These are phyloP conservation scores for Cephus runcator DNA, from an alignment of 2,888 invertebrate genomes.

Conservation along the genomic window DNA sequence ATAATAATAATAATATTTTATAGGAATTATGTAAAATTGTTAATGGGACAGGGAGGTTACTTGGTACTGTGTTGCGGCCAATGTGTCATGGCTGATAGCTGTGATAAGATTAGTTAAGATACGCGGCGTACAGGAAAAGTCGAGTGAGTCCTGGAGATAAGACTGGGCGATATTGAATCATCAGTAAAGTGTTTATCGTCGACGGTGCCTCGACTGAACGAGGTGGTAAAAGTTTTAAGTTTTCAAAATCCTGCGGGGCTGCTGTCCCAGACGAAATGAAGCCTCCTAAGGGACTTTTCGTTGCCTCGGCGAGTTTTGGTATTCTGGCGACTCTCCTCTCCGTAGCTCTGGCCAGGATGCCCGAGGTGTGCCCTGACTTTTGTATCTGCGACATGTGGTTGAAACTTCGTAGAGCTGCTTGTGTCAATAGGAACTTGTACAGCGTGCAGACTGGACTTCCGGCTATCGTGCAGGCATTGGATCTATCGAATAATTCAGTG, in stretches of 20 bases:
- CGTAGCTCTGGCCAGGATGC: neutral
- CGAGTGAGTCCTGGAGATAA: neutral
- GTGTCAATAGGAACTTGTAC: constrained; percentile 50
- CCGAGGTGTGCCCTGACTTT: constrained; percentile 38
- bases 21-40: neutral
- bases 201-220: neutral
- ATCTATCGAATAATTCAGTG: constrained; percentile 60
- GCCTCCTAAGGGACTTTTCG: neutral
- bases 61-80: neutral
- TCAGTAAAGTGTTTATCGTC: neutral
- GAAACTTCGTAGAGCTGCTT: constrained; percentile 47
- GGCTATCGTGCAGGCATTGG: constrained; percentile 50
- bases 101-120: neutral
- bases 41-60: neutral
- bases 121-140: neutral
- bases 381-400: constrained; percentile 55
- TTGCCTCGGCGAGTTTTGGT: neutral
- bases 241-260: neutral
- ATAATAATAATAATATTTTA: neutral
- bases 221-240: neutral
- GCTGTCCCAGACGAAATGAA: neutral
- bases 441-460: constrained; percentile 51
- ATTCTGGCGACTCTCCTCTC: neutral
- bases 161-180: neutral
- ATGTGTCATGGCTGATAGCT: neutral